Evolutionary conservation across 1,140 invertebrate genomes (phyloP).

Genomic region (Drosophila pseudoobscura): DNA sequence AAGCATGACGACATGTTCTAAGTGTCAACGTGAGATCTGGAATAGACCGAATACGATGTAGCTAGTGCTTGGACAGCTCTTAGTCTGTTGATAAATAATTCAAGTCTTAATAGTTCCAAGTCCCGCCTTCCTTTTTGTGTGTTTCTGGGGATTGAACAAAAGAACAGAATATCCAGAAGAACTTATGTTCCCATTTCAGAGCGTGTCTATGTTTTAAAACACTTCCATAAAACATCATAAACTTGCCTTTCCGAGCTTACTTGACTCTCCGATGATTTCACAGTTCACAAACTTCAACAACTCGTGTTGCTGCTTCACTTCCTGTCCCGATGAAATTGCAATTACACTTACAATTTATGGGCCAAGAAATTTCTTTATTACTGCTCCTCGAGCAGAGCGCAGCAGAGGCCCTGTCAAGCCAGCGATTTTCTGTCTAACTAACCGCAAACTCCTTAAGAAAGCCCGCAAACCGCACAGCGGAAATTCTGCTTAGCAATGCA

Average conservation of each 20-base stretch:
- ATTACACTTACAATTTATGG: conserved; percentile 44
- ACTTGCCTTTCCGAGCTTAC: neutral
- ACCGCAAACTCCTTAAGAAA: conserved; percentile 70
- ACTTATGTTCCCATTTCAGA: too few species aligned
- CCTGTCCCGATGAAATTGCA: conserved; percentile 32
- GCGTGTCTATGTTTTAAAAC: too few species aligned
- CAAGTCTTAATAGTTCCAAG: too few species aligned
- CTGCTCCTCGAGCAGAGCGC: conserved; percentile 25
- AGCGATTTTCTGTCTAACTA: conserved; percentile 68
- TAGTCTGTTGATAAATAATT: too few species aligned
- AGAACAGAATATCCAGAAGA: too few species aligned
- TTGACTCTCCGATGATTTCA: conserved; percentile 6
- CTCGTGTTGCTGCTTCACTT: neutral
- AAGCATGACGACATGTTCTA: conserved; percentile 54
- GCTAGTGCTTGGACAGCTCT: too few species aligned
- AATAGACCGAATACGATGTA: neutral
- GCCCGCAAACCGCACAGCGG: conserved; percentile 22
- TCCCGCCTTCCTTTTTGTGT: too few species aligned
- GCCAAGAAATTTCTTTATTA: conserved; percentile 54
- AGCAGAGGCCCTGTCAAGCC: conserved; percentile 39
- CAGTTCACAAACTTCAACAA: conserved; percentile 5
- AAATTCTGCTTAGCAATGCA: conserved; percentile 28
- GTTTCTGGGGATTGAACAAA: too few species aligned
- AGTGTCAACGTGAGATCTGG: conserved; percentile 25
- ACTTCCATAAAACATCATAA: too few species aligned